Conservation (phyloP, 2,888 invertebrate genomes). For the Scaptomyza parva region DNA sequence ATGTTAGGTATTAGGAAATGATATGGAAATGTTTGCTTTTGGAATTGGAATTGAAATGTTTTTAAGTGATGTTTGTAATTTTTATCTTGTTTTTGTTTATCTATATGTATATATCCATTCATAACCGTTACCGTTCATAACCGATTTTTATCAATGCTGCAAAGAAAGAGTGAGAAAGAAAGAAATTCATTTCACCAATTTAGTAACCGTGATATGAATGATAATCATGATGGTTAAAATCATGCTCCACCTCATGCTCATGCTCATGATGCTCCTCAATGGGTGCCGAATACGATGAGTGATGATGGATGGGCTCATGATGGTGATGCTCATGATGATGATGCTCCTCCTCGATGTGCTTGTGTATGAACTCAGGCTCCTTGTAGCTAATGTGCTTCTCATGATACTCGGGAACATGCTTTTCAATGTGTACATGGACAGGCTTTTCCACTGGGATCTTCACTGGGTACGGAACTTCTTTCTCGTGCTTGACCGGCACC, state of each 20-base stretch:
- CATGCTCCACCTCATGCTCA: conserved; percentile 83
- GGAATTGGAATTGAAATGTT: conserved; percentile 21
- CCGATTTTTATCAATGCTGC: conserved; percentile 74
- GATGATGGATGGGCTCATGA: conserved; percentile 73
- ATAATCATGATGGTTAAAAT: conserved; percentile 82
- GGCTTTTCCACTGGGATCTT: conserved; percentile 89
- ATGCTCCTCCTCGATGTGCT: conserved; percentile 85
- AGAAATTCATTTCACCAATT: conserved; percentile 65
- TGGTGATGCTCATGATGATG: conserved; percentile 63
- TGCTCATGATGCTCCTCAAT: conserved; percentile 74
- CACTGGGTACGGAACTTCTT: conserved; percentile 89
- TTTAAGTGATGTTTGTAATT: conserved; percentile 12
- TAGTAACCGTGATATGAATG: conserved; percentile 74
- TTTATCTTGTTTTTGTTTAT: conserved; percentile 10
- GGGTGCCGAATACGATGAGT: conserved; percentile 66
- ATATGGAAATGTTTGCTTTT: conserved; percentile 36
- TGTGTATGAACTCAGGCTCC: conserved; percentile 88
- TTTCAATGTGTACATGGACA: conserved; percentile 91
- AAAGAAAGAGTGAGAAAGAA: conserved; percentile 72
- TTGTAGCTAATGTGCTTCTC: conserved; percentile 90
- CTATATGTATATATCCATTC: conserved; percentile 49
- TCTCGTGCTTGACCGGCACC: conserved; percentile 88
- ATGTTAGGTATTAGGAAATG: conserved; percentile 46
- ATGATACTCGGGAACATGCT: conserved; percentile 87
- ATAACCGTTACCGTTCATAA: conserved; percentile 52